A percentile compares a stretch with the other conserved stretches of the same genome.
Conservation (phyloP, 2,797 vertebrate species). For the Heliangelus exortis region DNA sequence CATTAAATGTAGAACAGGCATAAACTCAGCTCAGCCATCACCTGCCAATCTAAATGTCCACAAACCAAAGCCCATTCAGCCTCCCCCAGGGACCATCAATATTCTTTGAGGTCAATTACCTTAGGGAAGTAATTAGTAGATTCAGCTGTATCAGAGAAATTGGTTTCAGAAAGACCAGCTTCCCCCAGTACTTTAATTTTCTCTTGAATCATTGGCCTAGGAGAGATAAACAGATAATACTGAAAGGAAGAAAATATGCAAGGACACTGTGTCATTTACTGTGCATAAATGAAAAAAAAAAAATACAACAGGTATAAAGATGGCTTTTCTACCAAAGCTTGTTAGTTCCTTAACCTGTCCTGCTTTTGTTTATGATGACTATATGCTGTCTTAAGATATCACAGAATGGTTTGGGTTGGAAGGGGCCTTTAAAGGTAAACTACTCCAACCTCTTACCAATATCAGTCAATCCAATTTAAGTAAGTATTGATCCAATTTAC, state of each 20-base stretch:
- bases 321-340: not conserved
- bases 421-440: too few species aligned
- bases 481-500: not conserved
- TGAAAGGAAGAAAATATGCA: not conserved
- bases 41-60: not conserved
- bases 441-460: too few species aligned
- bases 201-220: slow-evolving; percentile 94
- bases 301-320: not conserved
- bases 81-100: not conserved
- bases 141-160: slow-evolving; percentile 88
- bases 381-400: not conserved
- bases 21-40: not conserved
- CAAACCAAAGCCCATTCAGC: not conserved
- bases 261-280: not conserved
- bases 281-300: not conserved
- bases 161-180: slow-evolving; percentile 92
- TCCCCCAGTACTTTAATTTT: slow-evolving; percentile 94
- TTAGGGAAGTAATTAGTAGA: slow-evolving; percentile 84
- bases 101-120: slow-evolving; percentile 67
- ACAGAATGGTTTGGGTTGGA: too few species aligned
- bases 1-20: not conserved
- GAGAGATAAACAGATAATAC: not conserved
- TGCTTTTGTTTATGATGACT: not conserved
- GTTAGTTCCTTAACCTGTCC: not conserved
- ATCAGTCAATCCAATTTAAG: not conserved